Evolutionary conservation across 2,113 vertebrate genomes (phyloP).

Genomic region (Scomber scombrus): DNA sequence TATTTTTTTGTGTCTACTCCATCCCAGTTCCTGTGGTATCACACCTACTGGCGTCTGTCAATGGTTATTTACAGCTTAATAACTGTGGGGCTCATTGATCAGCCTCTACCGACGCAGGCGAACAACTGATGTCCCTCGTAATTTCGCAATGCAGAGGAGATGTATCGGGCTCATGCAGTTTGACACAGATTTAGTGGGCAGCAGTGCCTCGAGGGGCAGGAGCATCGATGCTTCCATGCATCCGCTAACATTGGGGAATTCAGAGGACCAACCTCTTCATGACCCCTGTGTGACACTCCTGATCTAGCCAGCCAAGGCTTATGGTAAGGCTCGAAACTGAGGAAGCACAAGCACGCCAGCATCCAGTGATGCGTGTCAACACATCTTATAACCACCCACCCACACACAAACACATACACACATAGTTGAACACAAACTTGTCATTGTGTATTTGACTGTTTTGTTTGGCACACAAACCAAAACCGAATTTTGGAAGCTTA

Average conservation of each 20-base stretch:
- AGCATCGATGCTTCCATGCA: conserved; percentile 62
- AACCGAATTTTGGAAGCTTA: conserved; percentile 21
- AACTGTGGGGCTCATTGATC: conserved; percentile 60
- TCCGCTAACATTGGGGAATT: conserved; percentile 70
- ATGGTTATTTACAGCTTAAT: conserved; percentile 65
- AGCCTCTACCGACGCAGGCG: not conserved
- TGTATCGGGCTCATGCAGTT: conserved; percentile 51
- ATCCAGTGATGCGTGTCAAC: conserved; percentile 38
- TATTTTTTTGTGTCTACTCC: not conserved
- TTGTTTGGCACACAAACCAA: conserved; percentile 14
- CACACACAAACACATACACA: not conserved
- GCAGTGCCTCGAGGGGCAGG: conserved; percentile 52
- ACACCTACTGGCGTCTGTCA: conserved; percentile 34
- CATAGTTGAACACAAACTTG: conserved; percentile 2
- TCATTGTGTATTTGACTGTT: not conserved
- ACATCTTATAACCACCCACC: not conserved
- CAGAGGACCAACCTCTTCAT: conserved; percentile 64
- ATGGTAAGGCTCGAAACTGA: conserved; percentile 38
- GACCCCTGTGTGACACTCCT: conserved; percentile 68
- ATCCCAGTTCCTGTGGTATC: not conserved
- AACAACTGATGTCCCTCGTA: conserved; percentile 43
- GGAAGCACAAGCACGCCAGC: conserved; percentile 14
- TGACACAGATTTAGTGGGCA: conserved; percentile 75
- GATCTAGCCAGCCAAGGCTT: conserved; percentile 58
- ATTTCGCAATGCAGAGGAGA: conserved; percentile 42